Evolutionary conservation across 2,797 vertebrate genomes (phyloP), one percentile per base, ranked within the genome.

Genomic region (Lepus townsendii): DNA sequence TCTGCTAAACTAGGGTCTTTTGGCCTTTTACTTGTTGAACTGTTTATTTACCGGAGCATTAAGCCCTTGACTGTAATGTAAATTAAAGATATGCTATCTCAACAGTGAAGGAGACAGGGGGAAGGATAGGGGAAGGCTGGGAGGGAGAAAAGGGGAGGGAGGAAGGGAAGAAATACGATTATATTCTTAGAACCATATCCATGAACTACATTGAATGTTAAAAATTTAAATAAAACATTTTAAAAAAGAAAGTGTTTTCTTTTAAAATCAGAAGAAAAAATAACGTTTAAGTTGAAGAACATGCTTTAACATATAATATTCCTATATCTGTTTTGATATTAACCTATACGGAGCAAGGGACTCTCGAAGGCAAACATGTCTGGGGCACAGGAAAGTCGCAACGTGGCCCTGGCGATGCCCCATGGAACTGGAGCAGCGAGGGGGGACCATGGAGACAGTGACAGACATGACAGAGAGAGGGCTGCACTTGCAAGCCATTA

Each of bases 241-340:
- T 57, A 20, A 57, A 57, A 57, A 57, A 57, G 54, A 57, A 57
- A 57, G 19, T 57, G 17, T 57, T 57, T 90, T 47, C 35, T 91
- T 78, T 88, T n/a, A 66, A 72, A 88, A 60, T 65, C 50, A 52
- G 9, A 57, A 82, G 38, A 88, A 83, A 79, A 84, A 42, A 17
- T 7, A 52, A 50, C 7, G 35, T 82, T 69, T 42, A 26, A 12
- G 52, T 52, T 16, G 47, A 91, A 65, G 54, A 76, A 65, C 66
- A 42, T 42, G 1, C 63, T 80, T 95, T 65, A 73, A 50, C 60
- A 57, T 66, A 3, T 66, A 80, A 60, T 72, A 50, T 50, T 82
- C n/a, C n/a, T 35, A 19, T 38, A 7, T 9, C 72, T 26, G 27
- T 77, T 38, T 80, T 86, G 42, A 47, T 47, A 47, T 47, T 47